Evolutionary conservation across 1,140 invertebrate genomes (phyloP).

Genomic region (Scylla paramamosain): DNA sequence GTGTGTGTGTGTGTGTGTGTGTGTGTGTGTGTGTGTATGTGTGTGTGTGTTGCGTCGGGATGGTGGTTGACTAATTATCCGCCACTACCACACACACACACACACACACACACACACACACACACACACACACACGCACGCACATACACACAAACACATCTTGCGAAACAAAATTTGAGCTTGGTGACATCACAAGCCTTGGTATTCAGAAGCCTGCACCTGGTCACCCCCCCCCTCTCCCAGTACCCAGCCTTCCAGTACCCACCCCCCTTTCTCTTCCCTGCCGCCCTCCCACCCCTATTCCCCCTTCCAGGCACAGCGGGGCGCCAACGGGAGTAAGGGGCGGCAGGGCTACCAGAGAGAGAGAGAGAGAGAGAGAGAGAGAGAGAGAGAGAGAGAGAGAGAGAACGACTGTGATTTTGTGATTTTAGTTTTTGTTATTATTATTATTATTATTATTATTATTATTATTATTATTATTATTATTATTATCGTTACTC

Average conservation of each 20-base stretch:
- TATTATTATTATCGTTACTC: no score
- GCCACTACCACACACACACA: slow-evolving; percentile 2
- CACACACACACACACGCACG: slow-evolving; percentile 44
- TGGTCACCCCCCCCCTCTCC: background rate
- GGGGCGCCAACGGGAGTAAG: no score
- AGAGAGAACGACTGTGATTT: no score
- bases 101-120: slow-evolving; percentile 54
- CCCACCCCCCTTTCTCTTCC: no score
- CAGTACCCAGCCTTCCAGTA: background rate
- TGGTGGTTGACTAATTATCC: background rate
- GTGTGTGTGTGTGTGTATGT: slow-evolving; percentile 32
- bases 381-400: no score
- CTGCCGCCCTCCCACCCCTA: no score
- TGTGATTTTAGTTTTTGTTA: no score
- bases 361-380: no score
- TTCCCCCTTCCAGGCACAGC: no score
- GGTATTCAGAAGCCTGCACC: background rate
- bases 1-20: slow-evolving; percentile 27
- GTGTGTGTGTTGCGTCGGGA: background rate
- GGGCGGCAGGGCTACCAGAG: no score
- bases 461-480: no score
- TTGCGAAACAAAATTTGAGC: background rate
- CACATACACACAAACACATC: background rate
- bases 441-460: no score
- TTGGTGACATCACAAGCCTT: background rate